Evolutionary conservation across 2,113 vertebrate species (phyloP), one percentile per base, ranked within the genome.

Genomic region (Condylura cristata): DNA sequence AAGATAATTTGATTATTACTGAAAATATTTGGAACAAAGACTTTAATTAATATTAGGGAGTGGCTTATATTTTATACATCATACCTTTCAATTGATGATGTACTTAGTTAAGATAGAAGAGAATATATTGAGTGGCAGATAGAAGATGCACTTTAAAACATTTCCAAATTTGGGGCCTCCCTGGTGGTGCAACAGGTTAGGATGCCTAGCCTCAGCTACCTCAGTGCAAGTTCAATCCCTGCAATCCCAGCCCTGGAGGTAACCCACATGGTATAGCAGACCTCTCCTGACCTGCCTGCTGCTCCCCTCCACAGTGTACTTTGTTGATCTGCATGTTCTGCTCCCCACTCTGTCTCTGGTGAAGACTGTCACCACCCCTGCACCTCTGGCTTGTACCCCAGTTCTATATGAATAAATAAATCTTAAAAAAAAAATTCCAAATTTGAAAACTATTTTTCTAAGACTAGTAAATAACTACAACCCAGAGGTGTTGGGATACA

Each of bases 141-240:
- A 53, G 56, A 74, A 37, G 9, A 84, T 85, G 89, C 48, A 71
- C 66, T 79, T 79, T 75, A 80, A 93, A 92, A 91, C 72, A 41
- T 1, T 74, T 75, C 2, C 20, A 72, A 30, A 61, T 80, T 85
- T 75, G 66, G n/a, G n/a, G n/a, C n/a, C n/a, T n/a, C n/a, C n/a
- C n/a, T n/a, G n/a, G n/a, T n/a, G n/a, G n/a, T n/a, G n/a, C n/a
- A n/a, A n/a, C n/a, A n/a, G n/a, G n/a, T n/a, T n/a, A n/a, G n/a
- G n/a, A n/a, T n/a, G n/a, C n/a, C n/a, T n/a, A n/a, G n/a, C n/a
- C n/a, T n/a, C n/a, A n/a, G n/a, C n/a, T n/a, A n/a, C n/a, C n/a
- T n/a, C n/a, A n/a, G n/a, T n/a, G n/a, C n/a, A n/a, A n/a, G n/a
- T n/a, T n/a, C n/a, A n/a, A n/a, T n/a, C n/a, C n/a, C n/a, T n/a